phyloP scores from a whole-genome alignment of 2,797 vertebrate species.

The Microhierax caerulescens region DNA sequence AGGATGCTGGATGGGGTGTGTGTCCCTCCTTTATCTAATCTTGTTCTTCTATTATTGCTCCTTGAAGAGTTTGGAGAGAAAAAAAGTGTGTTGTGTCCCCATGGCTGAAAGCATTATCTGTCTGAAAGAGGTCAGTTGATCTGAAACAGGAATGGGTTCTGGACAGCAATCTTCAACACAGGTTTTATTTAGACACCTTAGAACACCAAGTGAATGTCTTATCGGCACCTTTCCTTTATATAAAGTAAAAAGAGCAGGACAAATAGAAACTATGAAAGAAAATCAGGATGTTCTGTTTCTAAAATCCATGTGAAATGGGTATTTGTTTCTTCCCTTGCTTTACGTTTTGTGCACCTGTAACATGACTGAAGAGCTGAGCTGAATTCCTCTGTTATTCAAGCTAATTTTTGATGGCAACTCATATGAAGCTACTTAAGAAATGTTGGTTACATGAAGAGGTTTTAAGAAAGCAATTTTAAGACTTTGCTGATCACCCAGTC shows the following conservation, averaged over 20 bases:
- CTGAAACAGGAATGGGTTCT: neutral
- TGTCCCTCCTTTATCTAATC: neutral
- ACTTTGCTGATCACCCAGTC: neutral
- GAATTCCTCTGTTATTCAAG: neutral
- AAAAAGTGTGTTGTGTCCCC: neutral
- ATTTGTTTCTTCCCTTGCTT: neutral
- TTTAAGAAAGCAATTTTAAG: neutral
- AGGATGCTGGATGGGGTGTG: neutral
- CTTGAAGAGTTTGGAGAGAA: neutral
- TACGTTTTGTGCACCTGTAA: neutral
- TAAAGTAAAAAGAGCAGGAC: neutral
- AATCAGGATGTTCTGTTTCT: neutral
- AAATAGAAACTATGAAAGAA: neutral
- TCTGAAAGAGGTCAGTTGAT: neutral
- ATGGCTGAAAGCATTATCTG: neutral
- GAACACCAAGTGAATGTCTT: neutral
- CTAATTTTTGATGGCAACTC: neutral
- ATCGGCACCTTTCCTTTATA: neutral
- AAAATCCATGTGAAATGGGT: neutral
- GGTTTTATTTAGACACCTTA: neutral
- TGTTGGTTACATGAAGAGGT: neutral
- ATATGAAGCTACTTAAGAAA: neutral
- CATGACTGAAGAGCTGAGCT: neutral
- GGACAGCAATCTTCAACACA: neutral
- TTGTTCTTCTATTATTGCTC: neutral